Conservation (phyloP, 1,140 invertebrate genomes). For the Megalonaias nervosa region DNA sequence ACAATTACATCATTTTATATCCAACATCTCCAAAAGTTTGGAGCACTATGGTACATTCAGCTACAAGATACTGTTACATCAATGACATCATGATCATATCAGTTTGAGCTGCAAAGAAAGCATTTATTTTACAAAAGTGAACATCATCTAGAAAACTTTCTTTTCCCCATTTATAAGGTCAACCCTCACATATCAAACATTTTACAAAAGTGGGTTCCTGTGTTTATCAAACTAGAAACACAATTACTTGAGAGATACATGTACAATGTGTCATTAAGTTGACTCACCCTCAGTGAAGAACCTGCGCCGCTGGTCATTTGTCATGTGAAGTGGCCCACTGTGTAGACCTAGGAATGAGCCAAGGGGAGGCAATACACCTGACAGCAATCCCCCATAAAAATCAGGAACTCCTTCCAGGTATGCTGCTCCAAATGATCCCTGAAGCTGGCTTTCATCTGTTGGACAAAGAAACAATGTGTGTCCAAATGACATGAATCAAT, state of each 20-base stretch:
- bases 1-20: too few species aligned
- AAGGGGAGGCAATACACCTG: slow-evolving; percentile 37
- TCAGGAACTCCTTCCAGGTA: slow-evolving; percentile 54
- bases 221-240: not conserved
- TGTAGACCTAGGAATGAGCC: slow-evolving; percentile 29
- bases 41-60: too few species aligned
- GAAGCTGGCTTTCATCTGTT: slow-evolving; percentile 82
- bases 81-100: too few species aligned
- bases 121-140: too few species aligned
- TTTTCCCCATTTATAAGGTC: too few species aligned
- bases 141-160: too few species aligned
- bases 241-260: not conserved
- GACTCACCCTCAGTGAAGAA: slow-evolving; percentile 35
- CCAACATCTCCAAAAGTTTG: too few species aligned
- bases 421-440: slow-evolving; percentile 81
- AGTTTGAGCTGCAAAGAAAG: too few species aligned
- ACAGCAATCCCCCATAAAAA: slow-evolving; percentile 54
- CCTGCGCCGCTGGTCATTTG: slow-evolving; percentile 25
- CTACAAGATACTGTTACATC: too few species aligned
- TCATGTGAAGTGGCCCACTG: slow-evolving; percentile 5
- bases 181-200: too few species aligned
- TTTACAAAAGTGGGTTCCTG: too few species aligned
- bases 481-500: not conserved
- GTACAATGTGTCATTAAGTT: not conserved
- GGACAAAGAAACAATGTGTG: slow-evolving; percentile 12